Percentiles rank a stretch among this genome's conserved stretches.
phyloP scores from a whole-genome alignment of 2,888 invertebrate genomes.

The Tenthredo mesomela region DNA sequence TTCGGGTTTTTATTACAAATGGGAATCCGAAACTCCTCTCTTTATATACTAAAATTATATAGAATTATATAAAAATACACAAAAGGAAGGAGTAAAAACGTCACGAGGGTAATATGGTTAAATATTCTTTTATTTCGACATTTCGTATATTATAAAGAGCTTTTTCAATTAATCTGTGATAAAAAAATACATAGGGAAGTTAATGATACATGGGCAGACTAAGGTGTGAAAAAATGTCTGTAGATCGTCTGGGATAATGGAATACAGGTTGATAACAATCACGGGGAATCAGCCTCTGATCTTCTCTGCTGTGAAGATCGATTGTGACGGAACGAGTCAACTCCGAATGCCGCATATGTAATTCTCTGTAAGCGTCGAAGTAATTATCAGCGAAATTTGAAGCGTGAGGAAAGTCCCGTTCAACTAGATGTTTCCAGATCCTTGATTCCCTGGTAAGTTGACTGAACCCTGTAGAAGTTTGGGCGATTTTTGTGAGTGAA shows the following conservation, averaged over 20 bases:
- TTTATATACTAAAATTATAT: background rate
- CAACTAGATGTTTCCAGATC: constrained; percentile 58
- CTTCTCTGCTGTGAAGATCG: background rate
- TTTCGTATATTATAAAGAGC: background rate
- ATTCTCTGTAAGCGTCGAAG: background rate
- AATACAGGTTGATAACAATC: background rate
- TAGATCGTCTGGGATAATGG: background rate
- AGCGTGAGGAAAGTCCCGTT: background rate
- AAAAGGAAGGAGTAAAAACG: background rate
- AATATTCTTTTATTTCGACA: background rate
- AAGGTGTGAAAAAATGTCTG: background rate
- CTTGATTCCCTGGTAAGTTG: constrained; percentile 60
- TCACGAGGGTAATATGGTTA: background rate
- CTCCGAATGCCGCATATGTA: too few species aligned
- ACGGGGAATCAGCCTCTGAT: background rate
- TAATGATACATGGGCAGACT: background rate
- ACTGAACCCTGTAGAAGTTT: constrained; percentile 66
- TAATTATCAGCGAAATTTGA: background rate
- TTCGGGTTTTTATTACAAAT: background rate
- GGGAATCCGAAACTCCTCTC: background rate
- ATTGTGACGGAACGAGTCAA: background rate
- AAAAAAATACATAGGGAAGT: background rate
- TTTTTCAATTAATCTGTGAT: background rate
- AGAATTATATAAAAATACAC: background rate
- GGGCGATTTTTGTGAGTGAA: constrained; percentile 62